These are phyloP conservation scores for Dermochelys coriacea DNA, from an alignment of 2,797 vertebrate genomes.

Conservation along the genomic window DNA sequence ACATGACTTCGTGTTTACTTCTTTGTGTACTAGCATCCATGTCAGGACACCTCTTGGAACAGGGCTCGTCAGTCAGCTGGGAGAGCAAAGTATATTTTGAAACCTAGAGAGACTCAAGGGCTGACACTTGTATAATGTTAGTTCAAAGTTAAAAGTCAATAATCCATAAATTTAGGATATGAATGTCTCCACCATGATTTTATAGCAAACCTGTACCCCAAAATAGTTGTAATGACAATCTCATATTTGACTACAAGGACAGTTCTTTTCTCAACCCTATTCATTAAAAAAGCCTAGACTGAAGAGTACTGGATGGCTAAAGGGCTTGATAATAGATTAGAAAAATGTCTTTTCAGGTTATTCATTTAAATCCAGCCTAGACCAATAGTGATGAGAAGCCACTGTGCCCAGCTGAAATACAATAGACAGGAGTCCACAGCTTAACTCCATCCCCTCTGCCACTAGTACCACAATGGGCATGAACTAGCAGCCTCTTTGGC, in stretches of 20 bases:
- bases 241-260: not conserved
- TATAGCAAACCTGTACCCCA: not conserved
- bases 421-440: not conserved
- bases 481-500: not conserved
- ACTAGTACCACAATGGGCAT: not conserved
- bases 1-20: not conserved
- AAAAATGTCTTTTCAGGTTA: not conserved
- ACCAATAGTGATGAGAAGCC: not conserved
- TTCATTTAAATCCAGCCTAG: not conserved
- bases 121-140: accelerated
- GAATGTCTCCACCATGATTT: not conserved
- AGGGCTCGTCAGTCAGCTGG: accelerated
- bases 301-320: not conserved
- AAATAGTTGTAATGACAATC: not conserved
- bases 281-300: not conserved
- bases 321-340: not conserved
- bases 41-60: accelerated
- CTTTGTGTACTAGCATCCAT: not conserved
- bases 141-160: not conserved
- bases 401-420: not conserved
- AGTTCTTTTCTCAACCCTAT: not conserved
- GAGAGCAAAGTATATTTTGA: accelerated
- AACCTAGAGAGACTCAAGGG: not conserved
- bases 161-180: not conserved
- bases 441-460: not conserved